Evolutionary conservation across 2,797 vertebrate genomes (phyloP).

Genomic region (Garrulus glandarius): DNA sequence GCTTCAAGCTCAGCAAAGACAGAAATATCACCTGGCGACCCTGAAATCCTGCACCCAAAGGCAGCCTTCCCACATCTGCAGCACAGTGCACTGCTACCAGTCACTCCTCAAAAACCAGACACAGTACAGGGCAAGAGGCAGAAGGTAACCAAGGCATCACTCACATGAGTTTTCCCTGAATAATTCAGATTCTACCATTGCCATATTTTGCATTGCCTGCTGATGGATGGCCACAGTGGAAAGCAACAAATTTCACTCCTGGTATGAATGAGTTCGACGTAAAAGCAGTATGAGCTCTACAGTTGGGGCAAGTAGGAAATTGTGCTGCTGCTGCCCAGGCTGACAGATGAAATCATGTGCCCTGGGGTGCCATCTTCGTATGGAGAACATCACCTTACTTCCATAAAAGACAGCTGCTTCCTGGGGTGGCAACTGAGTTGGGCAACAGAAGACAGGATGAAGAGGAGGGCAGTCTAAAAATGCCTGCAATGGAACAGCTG

Average conservation of each 20-base stretch:
- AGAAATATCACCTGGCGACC: neutral
- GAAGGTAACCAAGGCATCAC: neutral
- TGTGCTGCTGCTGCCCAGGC: neutral
- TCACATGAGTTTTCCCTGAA: neutral
- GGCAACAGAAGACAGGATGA: neutral
- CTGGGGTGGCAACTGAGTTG: neutral
- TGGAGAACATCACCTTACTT: neutral
- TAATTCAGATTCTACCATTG: neutral
- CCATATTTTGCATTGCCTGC: neutral
- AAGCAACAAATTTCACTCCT: neutral
- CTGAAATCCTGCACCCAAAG: neutral
- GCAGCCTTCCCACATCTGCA: neutral
- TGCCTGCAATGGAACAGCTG: neutral
- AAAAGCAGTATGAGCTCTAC: neutral
- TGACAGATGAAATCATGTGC: neutral
- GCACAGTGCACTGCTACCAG: neutral
- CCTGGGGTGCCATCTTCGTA: neutral
- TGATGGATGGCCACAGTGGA: neutral
- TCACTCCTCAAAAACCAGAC: neutral
- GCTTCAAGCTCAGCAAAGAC: neutral
- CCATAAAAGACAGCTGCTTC: neutral
- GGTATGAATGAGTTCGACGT: neutral
- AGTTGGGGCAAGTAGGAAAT: neutral
- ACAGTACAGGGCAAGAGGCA: neutral
- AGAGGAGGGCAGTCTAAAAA: neutral